Base-by-base conservation (phyloP, 1,140 invertebrate genomes). In the Alviniconcha marisindica region DNA sequence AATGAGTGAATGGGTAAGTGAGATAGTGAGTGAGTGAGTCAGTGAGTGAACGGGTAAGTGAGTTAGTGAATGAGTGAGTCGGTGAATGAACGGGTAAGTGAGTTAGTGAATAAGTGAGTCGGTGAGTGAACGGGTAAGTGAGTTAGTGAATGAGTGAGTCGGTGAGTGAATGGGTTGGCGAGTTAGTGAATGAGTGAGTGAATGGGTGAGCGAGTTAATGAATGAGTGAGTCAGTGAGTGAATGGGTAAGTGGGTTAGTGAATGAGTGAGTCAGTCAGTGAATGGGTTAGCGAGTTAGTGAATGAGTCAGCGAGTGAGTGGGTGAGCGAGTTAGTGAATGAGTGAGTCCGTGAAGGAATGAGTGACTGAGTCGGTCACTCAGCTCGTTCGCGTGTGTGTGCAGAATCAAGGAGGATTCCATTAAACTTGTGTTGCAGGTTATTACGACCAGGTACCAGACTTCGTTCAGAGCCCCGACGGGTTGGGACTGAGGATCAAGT, bases 391-490 rank as follows among this genome's bases (percentile, higher is more conserved):
- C 56, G 1, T 63, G 56, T 1, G 31, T 2, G 31, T 28, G 56
- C 31, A 63, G 31, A 28, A n/a, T n/a, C n/a, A n/a, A n/a, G n/a
- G n/a, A n/a, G n/a, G n/a, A n/a, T n/a, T 31, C 51, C 63, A 33
- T 54, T 44, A 28, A 56, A 54, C 71, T 83, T 51, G 24, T 78
- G 31, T 77, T 82, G 18, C 80, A 88, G 87, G 85, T 18, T 81
- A 83, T 66, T 81, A 88, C 73, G 87, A 88, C 69, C 83, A 84
- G 44, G 38, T 85, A 42, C 87, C 87, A 66, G 77, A 80, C 1
- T 82, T 80, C 15, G 18, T 77, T 24, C 85, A 87, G 28, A 85
- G 85, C 36, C 82, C 80, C n/a, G 87, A 88, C 7, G 79, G 73
- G 2, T 48, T 83, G 48, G 48, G 81, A 1, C 33, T 44, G 73